Percentiles rank a stretch among this genome's conserved stretches.
These are phyloP conservation scores for Eurystomus gularis DNA, from an alignment of 2,113 vertebrate genomes.

Conservation along the genomic window DNA sequence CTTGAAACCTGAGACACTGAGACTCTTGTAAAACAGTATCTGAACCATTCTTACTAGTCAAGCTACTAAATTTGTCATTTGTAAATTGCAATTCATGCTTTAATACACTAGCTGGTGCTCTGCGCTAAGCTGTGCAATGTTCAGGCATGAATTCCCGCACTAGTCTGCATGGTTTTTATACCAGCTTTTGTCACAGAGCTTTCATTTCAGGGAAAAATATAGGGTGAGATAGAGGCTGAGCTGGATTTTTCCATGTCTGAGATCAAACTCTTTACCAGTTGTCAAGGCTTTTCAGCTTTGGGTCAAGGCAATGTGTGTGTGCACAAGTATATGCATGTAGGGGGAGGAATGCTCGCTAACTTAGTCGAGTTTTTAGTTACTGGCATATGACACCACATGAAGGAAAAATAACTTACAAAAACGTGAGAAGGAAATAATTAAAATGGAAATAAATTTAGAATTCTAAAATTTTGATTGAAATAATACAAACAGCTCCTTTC, in stretches of 20 bases:
- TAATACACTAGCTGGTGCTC: slow-evolving; percentile 36
- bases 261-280: background rate
- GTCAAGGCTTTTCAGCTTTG: background rate
- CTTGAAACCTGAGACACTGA: background rate
- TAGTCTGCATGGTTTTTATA: background rate
- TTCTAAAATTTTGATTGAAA: background rate
- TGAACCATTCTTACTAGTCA: background rate
- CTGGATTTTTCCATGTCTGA: background rate
- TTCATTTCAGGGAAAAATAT: background rate
- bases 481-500: background rate
- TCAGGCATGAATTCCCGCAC: background rate
- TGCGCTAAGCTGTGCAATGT: background rate
- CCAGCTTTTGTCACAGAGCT: background rate
- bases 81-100: background rate
- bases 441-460: background rate
- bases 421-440: background rate
- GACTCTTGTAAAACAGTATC: background rate
- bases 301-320: background rate
- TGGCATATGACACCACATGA: background rate
- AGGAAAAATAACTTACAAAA: background rate
- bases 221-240: background rate
- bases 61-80: background rate
- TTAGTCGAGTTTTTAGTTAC: background rate
- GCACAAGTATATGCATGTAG: background rate
- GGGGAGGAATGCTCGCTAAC: background rate